A percentile compares a stretch with the other conserved stretches of the same genome.
phyloP scores from a whole-genome alignment of 2,888 invertebrate species.

The Parnassius orleans region DNA sequence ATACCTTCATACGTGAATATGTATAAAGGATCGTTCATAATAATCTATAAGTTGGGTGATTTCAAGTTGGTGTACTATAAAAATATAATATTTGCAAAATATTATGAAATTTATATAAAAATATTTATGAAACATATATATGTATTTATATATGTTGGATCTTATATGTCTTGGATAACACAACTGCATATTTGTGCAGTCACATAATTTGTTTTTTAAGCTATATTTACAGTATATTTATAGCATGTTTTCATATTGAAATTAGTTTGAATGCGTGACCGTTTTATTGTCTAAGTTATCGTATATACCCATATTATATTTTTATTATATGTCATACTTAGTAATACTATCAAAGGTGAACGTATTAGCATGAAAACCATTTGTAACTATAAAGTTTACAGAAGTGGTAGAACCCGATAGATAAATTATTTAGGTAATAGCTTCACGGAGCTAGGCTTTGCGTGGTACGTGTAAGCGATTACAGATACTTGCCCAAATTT shows the following conservation, averaged over 20 bases:
- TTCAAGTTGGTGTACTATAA: too few species aligned
- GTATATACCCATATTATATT: background rate
- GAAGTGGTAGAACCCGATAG: conserved; percentile 68
- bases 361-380: conserved; percentile 67
- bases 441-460: conserved; percentile 78
- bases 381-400: conserved; percentile 53
- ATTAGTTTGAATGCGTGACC: background rate
- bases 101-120: too few species aligned
- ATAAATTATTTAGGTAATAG: conserved; percentile 62
- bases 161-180: too few species aligned
- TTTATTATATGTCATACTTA: conserved; percentile 5
- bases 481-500: conserved; percentile 69
- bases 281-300: too few species aligned
- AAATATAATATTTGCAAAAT: too few species aligned
- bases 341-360: conserved; percentile 19
- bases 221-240: conserved; percentile 65
- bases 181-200: too few species aligned
- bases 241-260: conserved; percentile 60
- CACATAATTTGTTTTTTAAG: too few species aligned
- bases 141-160: too few species aligned
- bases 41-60: too few species aligned
- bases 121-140: too few species aligned
- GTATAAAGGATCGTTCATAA: too few species aligned
- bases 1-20: too few species aligned
- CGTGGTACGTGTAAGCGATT: conserved; percentile 79